Percentiles rank a stretch among this genome's conserved stretches.
These are phyloP conservation scores for Nemopilema nomurai DNA, from an alignment of 30 jellyfish, hydroid and myxozoan species.

Conservation along the genomic window DNA sequence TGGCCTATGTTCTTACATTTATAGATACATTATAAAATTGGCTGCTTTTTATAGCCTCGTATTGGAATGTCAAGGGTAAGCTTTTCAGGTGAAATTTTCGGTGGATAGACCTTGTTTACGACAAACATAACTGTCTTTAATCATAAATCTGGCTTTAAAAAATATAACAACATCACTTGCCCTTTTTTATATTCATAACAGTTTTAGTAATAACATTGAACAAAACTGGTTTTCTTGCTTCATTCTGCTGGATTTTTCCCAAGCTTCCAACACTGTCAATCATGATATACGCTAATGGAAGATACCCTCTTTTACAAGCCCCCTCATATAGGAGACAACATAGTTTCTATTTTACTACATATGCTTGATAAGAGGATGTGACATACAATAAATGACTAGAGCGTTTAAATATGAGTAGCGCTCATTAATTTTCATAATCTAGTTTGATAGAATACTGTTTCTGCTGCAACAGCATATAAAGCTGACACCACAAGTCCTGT, in stretches of 20 bases:
- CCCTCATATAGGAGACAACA: not conserved
- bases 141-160: constrained; percentile 14
- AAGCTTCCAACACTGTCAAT: not conserved
- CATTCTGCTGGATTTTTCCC: constrained; percentile 5
- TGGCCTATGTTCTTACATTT: too few species aligned
- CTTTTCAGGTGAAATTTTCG: too few species aligned
- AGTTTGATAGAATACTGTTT: too few species aligned
- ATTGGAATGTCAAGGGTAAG: too few species aligned
- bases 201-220: constrained; percentile 2
- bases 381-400: not conserved
- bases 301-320: not conserved
- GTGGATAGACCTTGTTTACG: not conserved
- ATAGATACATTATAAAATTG: too few species aligned
- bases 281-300: not conserved
- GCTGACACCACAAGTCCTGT: too few species aligned
- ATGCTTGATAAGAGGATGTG: not conserved
- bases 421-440: too few species aligned
- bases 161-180: constrained; percentile 16
- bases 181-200: constrained; percentile 7
- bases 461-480: too few species aligned
- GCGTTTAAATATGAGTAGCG: too few species aligned
- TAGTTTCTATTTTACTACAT: not conserved
- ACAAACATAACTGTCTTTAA: not conserved
- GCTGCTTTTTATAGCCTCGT: too few species aligned
- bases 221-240: not conserved